Conservation (phyloP, 2,888 invertebrate species). For the Eupithecia pulchellata region DNA sequence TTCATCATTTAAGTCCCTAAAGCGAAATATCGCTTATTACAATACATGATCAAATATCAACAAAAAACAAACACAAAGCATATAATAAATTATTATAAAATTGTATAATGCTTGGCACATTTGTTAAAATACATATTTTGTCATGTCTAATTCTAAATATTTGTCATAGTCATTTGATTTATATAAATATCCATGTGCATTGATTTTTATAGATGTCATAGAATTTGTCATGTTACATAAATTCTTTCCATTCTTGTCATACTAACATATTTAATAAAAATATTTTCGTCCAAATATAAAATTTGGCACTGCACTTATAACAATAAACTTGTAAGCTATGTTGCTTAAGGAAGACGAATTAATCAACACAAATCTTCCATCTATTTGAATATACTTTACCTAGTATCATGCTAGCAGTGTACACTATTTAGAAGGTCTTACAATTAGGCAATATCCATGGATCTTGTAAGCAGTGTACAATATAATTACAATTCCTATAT, state of each 20-base stretch:
- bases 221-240: slow-evolving; percentile 9
- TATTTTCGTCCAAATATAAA: not conserved
- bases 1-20: slow-evolving; percentile 7
- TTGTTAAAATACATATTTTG: not conserved
- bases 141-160: slow-evolving; percentile 9
- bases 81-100: slow-evolving; percentile 11
- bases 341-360: not conserved
- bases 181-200: not conserved
- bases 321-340: not conserved
- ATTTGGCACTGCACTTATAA: not conserved
- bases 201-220: slow-evolving; percentile 1
- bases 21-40: not conserved
- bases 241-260: slow-evolving; percentile 16
- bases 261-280: not conserved
- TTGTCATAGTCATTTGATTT: slow-evolving; percentile 19
- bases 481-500: not conserved
- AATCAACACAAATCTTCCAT: not conserved
- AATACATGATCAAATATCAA: slow-evolving; percentile 7
- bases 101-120: slow-evolving; percentile 14
- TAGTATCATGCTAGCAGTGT: not conserved
- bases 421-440: not conserved
- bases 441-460: not conserved
- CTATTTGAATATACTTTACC: not conserved
- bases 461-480: not conserved
- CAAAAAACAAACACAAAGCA: slow-evolving; percentile 19